Base-by-base conservation (phyloP, 2,797 vertebrate genomes). In the Okamejei kenojei region DNA sequence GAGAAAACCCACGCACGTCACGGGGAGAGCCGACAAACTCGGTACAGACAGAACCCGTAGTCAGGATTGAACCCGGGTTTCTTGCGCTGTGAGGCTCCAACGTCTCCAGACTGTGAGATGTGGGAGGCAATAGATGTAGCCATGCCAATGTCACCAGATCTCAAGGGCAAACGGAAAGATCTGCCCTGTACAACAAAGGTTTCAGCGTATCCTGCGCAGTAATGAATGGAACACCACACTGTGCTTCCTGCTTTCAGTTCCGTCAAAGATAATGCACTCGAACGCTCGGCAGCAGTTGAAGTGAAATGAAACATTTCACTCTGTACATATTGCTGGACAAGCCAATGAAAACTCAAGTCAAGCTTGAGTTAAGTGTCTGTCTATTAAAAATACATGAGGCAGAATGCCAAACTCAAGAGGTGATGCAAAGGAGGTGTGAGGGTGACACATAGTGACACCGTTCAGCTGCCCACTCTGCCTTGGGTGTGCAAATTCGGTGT, bases 321-420 rank as follows among this genome's bases (percentile, higher is more conserved):
- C 84, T 68, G 10, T 5, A 5, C n/a, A 10, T 10, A 68, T 88
- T 35, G 84, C 61, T 7, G 65, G 84, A 88, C 3, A 88, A 88
- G 63, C 68, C 61, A 88, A 88, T 88, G 84, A 88, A 7, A 68
- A 68, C n/a, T 65, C 63, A 68, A 21, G 84, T 68, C 84, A 88
- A 88, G 84, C 84, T 88, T 88, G 84, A 88, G 61, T 3, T 88
- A 88, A 88, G 84, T 88, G 84, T 68, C 84, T 88, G n/a, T 35
- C n/a, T 88, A 68, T 88, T 68, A 88, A 88, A 88, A 88, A 68
- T 68, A 88, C 32, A 88, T 68, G 63, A 35, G 61, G n/a, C n/a
- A 68, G 35, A 35, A 35, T 63, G 71, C 71, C 29, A 86, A 88
- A 65, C 84, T 65, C n/a, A 6, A 32, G 84, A 32, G 84, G 15